Conservation (phyloP, 2,113 vertebrate species). For the Podilymbus podiceps region DNA sequence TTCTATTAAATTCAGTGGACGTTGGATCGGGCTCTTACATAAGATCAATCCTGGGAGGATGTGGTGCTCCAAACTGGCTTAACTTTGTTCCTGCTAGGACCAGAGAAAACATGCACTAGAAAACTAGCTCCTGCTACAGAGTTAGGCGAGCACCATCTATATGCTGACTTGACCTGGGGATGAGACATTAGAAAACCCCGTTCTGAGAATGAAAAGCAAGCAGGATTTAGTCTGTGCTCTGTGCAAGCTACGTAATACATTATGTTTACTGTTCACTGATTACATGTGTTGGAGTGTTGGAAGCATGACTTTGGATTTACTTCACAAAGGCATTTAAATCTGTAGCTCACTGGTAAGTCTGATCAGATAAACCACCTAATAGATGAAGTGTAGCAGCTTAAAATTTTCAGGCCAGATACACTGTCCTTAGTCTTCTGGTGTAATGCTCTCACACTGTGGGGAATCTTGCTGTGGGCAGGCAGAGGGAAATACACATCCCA, state of each 20-base stretch:
- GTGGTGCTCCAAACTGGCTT: neutral
- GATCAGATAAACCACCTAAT: neutral
- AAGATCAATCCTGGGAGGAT: neutral
- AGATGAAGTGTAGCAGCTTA: constrained; percentile 2
- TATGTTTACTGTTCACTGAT: neutral
- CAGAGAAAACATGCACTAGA: neutral
- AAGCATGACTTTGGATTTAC: constrained; percentile 18
- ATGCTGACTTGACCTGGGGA: neutral
- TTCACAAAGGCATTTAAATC: constrained; percentile 24
- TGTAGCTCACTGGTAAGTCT: neutral
- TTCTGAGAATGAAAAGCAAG: neutral
- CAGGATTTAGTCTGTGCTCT: neutral
- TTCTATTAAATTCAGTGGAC: neutral
- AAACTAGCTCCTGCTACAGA: neutral
- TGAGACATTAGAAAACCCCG: neutral
- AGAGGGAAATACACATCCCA: constrained; percentile 6
- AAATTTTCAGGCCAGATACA: neutral
- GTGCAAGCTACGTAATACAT: neutral
- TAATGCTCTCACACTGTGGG: neutral
- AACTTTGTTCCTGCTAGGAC: neutral
- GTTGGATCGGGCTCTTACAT: neutral
- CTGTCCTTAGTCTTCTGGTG: neutral
- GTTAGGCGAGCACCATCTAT: neutral
- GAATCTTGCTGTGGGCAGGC: constrained; percentile 3
- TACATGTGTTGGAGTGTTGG: neutral